These are phyloP conservation scores for Andrena fulva DNA, from an alignment of 2,888 invertebrate species.

Conservation along the genomic window DNA sequence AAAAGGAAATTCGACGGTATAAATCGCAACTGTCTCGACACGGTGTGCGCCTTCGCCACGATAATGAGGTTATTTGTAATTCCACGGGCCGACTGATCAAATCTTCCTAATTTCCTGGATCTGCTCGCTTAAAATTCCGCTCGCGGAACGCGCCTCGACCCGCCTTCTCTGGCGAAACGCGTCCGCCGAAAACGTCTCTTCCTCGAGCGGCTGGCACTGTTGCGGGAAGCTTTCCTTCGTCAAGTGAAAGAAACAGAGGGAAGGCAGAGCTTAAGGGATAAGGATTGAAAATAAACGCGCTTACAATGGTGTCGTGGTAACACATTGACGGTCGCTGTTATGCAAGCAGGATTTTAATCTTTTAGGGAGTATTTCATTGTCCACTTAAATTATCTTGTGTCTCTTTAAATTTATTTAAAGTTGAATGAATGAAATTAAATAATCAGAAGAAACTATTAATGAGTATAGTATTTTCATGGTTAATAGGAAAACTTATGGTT, in stretches of 20 bases:
- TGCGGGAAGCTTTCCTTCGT: slow-evolving; percentile 49
- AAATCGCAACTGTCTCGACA: slow-evolving; percentile 63
- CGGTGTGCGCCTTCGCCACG: slow-evolving; percentile 50
- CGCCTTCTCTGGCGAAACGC: slow-evolving; percentile 22
- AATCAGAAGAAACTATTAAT: no score
- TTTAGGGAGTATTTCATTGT: no score
- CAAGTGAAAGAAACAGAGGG: slow-evolving; percentile 28
- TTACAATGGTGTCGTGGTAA: slow-evolving; percentile 41
- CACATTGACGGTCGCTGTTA: no score
- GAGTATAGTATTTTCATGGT: no score
- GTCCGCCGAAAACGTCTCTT: slow-evolving; percentile 25
- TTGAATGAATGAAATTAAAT: not conserved
- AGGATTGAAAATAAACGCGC: slow-evolving; percentile 63
- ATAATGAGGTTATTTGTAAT: slow-evolving; percentile 81
- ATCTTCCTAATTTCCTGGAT: slow-evolving; percentile 81
- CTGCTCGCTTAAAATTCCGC: slow-evolving; percentile 76
- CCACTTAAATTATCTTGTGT: no score
- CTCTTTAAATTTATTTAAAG: not conserved
- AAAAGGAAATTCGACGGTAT: slow-evolving; percentile 72
- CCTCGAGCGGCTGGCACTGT: slow-evolving; percentile 33
- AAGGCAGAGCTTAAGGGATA: slow-evolving; percentile 15
- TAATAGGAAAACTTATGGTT: no score
- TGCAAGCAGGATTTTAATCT: no score
- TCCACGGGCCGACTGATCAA: slow-evolving; percentile 75
- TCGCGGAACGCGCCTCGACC: slow-evolving; percentile 51